These are phyloP conservation scores for Helicoverpa zea DNA, from an alignment of 1,140 invertebrate species.

Conservation along the genomic window DNA sequence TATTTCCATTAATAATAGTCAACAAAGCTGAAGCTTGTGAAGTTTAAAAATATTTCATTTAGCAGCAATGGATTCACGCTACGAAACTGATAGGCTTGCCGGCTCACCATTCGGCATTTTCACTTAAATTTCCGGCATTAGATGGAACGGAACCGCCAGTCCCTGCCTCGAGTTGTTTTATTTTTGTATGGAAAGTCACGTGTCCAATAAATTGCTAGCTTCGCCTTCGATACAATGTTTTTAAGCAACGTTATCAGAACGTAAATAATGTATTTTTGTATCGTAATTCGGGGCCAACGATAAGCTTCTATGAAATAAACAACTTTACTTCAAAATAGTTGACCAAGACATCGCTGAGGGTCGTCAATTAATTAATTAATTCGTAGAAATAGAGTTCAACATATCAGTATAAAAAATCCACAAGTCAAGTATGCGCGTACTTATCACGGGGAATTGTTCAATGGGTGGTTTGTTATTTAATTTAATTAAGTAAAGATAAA, in stretches of 20 bases:
- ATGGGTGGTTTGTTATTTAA: constrained; percentile 1
- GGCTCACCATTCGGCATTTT: not conserved
- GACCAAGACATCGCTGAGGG: no score
- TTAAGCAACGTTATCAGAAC: not conserved
- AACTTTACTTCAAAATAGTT: not conserved
- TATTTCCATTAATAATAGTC: no score
- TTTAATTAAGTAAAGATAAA: constrained; percentile 3
- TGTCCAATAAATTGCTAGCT: no score
- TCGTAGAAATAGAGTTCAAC: not conserved
- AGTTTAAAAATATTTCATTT: no score
- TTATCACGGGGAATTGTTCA: no score
- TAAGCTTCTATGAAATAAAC: not conserved
- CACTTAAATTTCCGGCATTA: constrained; percentile 31
- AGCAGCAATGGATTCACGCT: no score
- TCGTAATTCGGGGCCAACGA: not conserved
- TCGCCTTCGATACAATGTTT: no score
- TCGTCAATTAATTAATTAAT: not conserved
- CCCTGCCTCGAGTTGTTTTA: not conserved
- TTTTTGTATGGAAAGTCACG: not conserved
- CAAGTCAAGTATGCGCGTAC: no score
- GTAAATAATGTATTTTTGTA: not conserved
- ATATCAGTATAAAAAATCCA: not conserved
- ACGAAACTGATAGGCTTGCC: not conserved
- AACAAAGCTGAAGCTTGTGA: no score
- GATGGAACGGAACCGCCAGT: not conserved